Percentiles rank a stretch among this genome's conserved stretches.
Evolutionary conservation across 1,140 invertebrate genomes (phyloP).

Genomic region (Drosophila kanapiae): DNA sequence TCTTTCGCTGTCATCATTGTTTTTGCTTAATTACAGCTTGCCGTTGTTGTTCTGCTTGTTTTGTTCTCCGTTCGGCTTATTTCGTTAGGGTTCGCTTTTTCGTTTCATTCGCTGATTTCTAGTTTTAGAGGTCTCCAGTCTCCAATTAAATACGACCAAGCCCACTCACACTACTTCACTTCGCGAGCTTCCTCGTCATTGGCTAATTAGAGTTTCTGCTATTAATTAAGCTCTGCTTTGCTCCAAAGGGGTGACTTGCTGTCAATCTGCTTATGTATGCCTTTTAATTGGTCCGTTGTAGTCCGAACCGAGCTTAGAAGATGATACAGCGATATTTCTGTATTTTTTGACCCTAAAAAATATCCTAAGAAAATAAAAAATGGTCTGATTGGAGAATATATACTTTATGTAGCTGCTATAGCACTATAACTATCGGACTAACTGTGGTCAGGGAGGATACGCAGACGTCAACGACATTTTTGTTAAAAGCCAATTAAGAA

Average conservation of each 20-base stretch:
- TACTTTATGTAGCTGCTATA: no score
- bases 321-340: background rate
- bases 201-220: constrained; percentile 65
- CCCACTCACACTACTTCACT: background rate
- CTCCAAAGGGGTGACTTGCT: constrained; percentile 48
- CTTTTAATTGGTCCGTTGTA: constrained; percentile 57
- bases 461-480: no score
- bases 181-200: constrained; percentile 58
- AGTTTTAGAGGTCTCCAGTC: background rate
- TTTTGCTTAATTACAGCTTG: constrained; percentile 56
- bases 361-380: no score
- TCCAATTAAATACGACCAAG: constrained; percentile 15
- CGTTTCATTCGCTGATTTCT: constrained; percentile 14
- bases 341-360: background rate
- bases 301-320: no score
- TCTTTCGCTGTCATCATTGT: constrained; percentile 41
- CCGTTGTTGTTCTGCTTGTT: background rate
- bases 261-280: background rate
- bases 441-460: no score
- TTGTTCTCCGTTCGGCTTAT: constrained; percentile 25
- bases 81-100: constrained; percentile 7
- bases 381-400: background rate
- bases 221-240: constrained; percentile 52
- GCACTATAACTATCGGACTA: background rate
- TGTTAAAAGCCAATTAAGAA: no score